These are phyloP conservation scores for Arenaria interpres DNA, from an alignment of 2,113 vertebrate genomes.

Conservation along the genomic window DNA sequence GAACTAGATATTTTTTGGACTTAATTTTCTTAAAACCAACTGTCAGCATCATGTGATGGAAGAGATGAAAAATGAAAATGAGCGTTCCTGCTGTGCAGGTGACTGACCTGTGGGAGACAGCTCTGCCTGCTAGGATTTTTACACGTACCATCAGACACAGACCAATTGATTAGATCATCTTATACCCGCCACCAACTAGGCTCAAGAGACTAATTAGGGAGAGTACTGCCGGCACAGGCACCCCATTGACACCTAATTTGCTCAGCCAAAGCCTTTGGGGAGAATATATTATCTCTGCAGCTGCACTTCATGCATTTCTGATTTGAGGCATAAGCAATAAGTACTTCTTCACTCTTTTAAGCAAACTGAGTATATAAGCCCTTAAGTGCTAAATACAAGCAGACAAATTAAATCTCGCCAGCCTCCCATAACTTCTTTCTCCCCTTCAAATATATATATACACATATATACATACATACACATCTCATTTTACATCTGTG, in stretches of 20 bases:
- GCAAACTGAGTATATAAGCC: slow-evolving; percentile 77
- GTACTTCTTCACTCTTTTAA: slow-evolving; percentile 76
- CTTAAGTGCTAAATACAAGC: slow-evolving; percentile 78
- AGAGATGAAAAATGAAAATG: slow-evolving; percentile 84
- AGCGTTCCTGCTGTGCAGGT: slow-evolving; percentile 80
- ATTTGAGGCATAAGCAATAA: slow-evolving; percentile 79
- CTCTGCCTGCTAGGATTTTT: slow-evolving; percentile 82
- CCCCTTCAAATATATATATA: slow-evolving; percentile 9
- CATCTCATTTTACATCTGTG: not conserved
- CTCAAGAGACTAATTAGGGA: slow-evolving; percentile 90
- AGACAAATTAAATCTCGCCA: slow-evolving; percentile 72
- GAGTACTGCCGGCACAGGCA: slow-evolving; percentile 84
- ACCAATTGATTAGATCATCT: slow-evolving; percentile 90
- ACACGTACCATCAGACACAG: slow-evolving; percentile 82
- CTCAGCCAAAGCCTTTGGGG: slow-evolving; percentile 87
- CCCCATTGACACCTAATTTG: slow-evolving; percentile 91
- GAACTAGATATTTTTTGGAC: slow-evolving; percentile 82
- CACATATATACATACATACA: not conserved
- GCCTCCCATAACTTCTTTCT: slow-evolving; percentile 40
- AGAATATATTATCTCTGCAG: slow-evolving; percentile 88
- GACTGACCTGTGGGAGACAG: slow-evolving; percentile 84
- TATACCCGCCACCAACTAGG: slow-evolving; percentile 85
- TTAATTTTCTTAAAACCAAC: slow-evolving; percentile 82
- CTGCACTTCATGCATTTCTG: slow-evolving; percentile 86
- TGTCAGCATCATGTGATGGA: slow-evolving; percentile 80